Percentiles rank a stretch among this genome's conserved stretches.
These are phyloP conservation scores for Nysson spinosus DNA, from an alignment of 2,888 invertebrate genomes.

Conservation along the genomic window DNA sequence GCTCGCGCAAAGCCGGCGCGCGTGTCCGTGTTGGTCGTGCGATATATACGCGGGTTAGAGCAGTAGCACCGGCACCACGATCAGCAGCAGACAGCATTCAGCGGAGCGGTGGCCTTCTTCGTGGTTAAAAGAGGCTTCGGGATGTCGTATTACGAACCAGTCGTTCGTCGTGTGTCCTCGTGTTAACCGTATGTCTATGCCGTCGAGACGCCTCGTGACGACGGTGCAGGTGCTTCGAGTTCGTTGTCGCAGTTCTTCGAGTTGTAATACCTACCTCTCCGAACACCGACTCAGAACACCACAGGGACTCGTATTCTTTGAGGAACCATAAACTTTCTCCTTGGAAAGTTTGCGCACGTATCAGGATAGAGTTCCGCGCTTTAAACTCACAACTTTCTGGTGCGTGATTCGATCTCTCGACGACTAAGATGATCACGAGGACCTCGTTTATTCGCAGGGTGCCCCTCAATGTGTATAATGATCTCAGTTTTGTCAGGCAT, in stretches of 20 bases:
- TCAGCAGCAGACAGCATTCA: conserved; percentile 57
- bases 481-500: too few relatives aligned
- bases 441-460: too few relatives aligned
- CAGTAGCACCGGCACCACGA: conserved; percentile 63
- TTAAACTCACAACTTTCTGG: neutral
- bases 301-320: too few relatives aligned
- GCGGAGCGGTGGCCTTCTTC: conserved; percentile 54
- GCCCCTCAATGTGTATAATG: too few relatives aligned
- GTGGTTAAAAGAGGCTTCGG: conserved; percentile 55
- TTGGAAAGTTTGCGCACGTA: neutral
- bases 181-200: conserved; percentile 43
- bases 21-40: conserved; percentile 62
- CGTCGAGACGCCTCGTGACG: conserved; percentile 5
- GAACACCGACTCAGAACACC: too few relatives aligned
- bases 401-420: neutral
- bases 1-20: conserved; percentile 65
- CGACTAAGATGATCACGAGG: too few relatives aligned
- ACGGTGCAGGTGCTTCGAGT: conserved; percentile 21
- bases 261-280: neutral
- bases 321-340: too few relatives aligned
- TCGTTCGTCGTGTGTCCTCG: conserved; percentile 63
- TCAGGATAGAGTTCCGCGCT: neutral
- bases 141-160: conserved; percentile 60
- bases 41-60: conserved; percentile 53
- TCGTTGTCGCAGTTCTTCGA: neutral